Conservation (phyloP, 2,888 invertebrate species). For the Cephus runcator region DNA sequence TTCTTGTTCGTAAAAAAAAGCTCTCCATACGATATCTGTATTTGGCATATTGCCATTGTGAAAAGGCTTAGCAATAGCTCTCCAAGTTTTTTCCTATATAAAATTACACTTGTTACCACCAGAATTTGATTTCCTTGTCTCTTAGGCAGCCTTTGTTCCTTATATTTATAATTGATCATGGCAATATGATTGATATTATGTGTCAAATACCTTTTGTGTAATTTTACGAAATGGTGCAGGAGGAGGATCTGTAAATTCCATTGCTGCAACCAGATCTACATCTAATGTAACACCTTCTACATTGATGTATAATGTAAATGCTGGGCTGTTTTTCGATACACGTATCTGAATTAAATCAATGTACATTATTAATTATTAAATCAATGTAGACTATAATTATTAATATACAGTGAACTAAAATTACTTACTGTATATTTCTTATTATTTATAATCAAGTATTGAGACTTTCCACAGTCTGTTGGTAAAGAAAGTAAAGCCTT, state of each 20-base stretch:
- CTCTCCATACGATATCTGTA: conserved; percentile 67
- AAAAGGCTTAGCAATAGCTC: conserved; percentile 67
- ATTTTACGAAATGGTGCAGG: conserved; percentile 56
- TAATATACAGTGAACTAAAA: neutral
- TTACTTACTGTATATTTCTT: conserved; percentile 8
- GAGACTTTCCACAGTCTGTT: neutral
- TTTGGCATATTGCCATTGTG: conserved; percentile 42
- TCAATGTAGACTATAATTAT: neutral
- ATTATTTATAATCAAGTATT: neutral
- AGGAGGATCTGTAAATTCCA: conserved; percentile 65
- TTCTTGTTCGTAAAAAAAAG: conserved; percentile 71
- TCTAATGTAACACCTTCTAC: conserved; percentile 57
- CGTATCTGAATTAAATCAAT: conserved; percentile 52
- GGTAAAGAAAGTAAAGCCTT: conserved; percentile 53
- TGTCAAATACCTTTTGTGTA: neutral
- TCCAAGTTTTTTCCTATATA: conserved; percentile 57
- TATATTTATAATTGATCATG: too few relatives aligned
- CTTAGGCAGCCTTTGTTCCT: neutral
- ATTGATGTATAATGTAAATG: conserved; percentile 68
- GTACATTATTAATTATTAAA: neutral
- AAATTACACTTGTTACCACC: neutral
- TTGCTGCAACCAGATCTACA: conserved; percentile 70
- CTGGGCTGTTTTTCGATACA: conserved; percentile 68
- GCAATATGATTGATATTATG: neutral
- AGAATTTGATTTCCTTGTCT: neutral